These are phyloP conservation scores for Ammodramus savannarum DNA, from an alignment of 2,113 vertebrate species.

Conservation along the genomic window DNA sequence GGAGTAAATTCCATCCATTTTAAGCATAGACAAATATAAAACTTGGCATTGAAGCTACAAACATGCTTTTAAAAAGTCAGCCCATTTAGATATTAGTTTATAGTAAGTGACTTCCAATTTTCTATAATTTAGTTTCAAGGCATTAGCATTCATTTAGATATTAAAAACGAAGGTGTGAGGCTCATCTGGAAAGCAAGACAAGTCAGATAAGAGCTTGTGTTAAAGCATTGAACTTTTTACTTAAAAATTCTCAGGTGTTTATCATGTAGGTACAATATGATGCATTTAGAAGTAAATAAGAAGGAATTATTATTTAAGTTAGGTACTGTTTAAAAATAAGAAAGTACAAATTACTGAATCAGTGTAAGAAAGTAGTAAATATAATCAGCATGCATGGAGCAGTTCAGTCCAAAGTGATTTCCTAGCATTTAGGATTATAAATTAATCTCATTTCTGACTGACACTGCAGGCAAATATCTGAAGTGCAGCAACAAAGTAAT, in stretches of 20 bases:
- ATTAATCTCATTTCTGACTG: neutral
- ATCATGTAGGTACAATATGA: neutral
- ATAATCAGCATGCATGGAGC: neutral
- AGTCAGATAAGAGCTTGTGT: neutral
- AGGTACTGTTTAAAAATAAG: neutral
- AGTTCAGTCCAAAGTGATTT: neutral
- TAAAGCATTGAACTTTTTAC: neutral
- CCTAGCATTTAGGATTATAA: neutral
- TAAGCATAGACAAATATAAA: neutral
- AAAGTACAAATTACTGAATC: neutral
- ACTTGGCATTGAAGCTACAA: neutral
- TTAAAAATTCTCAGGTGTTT: neutral
- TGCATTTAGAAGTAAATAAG: neutral
- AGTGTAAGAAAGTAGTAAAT: neutral
- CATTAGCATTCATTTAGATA: neutral
- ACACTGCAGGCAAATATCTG: neutral
- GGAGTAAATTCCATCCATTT: conserved; percentile 46
- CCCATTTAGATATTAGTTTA: neutral
- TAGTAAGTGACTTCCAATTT: neutral
- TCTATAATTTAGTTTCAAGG: neutral
- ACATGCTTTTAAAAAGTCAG: neutral
- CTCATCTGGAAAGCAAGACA: neutral
- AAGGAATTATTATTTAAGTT: neutral
- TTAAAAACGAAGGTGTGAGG: neutral
- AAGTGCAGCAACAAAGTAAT: neutral